Evolutionary conservation across 2,888 invertebrate species (phyloP).

Genomic region (Meiosimyza decipiens): DNA sequence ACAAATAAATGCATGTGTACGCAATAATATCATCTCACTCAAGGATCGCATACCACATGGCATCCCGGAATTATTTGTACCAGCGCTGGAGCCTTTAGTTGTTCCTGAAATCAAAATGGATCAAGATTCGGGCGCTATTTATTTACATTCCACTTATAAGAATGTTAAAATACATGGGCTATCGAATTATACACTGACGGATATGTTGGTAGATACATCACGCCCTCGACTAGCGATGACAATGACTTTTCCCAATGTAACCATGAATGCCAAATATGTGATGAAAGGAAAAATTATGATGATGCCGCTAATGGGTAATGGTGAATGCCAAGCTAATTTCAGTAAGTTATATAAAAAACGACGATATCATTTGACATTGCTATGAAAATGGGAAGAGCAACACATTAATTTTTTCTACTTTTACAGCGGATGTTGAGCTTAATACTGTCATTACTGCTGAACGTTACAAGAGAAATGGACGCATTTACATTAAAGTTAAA

Average conservation of each 20-base stretch:
- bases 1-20: conserved; percentile 72
- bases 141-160: conserved; percentile 74
- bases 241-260: conserved; percentile 74
- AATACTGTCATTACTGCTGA: conserved; percentile 73
- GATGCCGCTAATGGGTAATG: conserved; percentile 79
- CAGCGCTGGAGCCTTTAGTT: conserved; percentile 76
- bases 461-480: conserved; percentile 68
- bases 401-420: conserved; percentile 33
- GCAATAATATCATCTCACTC: conserved; percentile 71
- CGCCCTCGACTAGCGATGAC: conserved; percentile 71
- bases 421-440: conserved; percentile 75
- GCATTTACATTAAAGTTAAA: conserved; percentile 71
- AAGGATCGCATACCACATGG: conserved; percentile 72
- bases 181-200: conserved; percentile 73
- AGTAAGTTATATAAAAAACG: conserved; percentile 68
- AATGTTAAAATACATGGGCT: conserved; percentile 75
- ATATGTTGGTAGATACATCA: conserved; percentile 68
- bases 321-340: conserved; percentile 76
- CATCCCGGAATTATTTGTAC: conserved; percentile 76
- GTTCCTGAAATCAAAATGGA: conserved; percentile 77
- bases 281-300: conserved; percentile 78
- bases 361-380: not conserved
- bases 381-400: not conserved
- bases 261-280: conserved; percentile 73
- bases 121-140: conserved; percentile 76